Base-by-base conservation (phyloP, 35 echinoderm and acorn worm genomes). In the Apostichopus japonicus region DNA sequence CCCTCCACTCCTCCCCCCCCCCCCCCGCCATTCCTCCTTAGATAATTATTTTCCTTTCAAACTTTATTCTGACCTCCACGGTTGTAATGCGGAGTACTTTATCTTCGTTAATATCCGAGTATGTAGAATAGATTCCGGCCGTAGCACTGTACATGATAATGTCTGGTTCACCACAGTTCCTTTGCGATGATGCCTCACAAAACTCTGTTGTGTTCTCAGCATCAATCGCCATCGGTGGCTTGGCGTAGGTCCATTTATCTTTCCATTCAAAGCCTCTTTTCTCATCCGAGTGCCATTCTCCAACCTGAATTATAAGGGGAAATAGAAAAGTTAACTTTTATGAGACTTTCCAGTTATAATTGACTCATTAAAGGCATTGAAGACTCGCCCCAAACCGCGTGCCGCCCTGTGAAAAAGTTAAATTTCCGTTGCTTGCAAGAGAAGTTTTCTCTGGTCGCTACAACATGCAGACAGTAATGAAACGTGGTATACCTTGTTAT, bases 261-360 rank as follows among this genome's bases (percentile, higher is more conserved):
- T 33, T 15, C 79, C 79, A 83, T 6, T 83, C 6, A 17, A 83
- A 83, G 10, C 79, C 54, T 83, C 17, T 54, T 17, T 83, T 52
- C 54, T 52, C 24, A n/a, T 54, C 51, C 24, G 79, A 83, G 54
- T 83, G 54, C 79, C 79, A 83, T 54, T 83, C 79, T 54, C 79
- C 79, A 17, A 83, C 51, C 79, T 83, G 33, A 44, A 44, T 44
- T 3, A 44, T 44, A 44, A 13, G 51, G 5, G 7, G 51, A 33
- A 33, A 78, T 4, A 4, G 2, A 44, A 44, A 44, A 44, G 33
- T 44, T 3, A 44, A 44, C 33, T 44, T 44, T 44, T 44, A 44
- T 44, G 33, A 44, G 33, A 44, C 33, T 44, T 44, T 44, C 33
- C 2, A 44, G 33, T 44, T 44, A 44, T 44, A 44, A 44, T 44